Percentiles rank a stretch among this genome's conserved stretches.
phyloP scores from a whole-genome alignment of 2,797 vertebrate genomes.

The Orientallactaga sibirica region DNA sequence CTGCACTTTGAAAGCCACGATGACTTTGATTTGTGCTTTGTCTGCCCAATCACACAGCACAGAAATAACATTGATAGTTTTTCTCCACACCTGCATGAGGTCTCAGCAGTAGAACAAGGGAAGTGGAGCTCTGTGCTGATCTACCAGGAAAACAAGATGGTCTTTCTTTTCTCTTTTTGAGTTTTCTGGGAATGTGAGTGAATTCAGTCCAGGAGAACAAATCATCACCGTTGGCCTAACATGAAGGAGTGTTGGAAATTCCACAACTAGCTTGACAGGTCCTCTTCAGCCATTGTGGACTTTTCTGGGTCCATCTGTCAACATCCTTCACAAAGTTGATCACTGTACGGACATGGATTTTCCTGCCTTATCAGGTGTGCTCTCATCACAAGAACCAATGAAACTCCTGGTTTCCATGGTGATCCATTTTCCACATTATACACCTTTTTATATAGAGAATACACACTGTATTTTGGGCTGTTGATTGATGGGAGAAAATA shows the following conservation, averaged over 20 bases:
- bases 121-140: not conserved
- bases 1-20: not conserved
- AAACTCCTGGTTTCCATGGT: not conserved
- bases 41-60: not conserved
- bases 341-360: slow-evolving; percentile 65
- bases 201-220: not conserved
- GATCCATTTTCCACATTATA: not conserved
- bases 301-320: slow-evolving; percentile 68
- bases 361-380: slow-evolving; percentile 71
- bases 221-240: fast-evolving
- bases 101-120: not conserved
- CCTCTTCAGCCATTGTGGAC: slow-evolving; percentile 36
- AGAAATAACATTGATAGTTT: not conserved
- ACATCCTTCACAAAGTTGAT: not conserved
- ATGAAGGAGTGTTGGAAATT: not conserved
- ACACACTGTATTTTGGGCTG: not conserved
- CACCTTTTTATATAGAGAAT: not conserved
- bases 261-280: not conserved
- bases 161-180: not conserved
- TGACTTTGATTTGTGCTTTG: not conserved
- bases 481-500: not conserved
- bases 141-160: not conserved
- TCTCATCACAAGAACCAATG: slow-evolving; percentile 46
- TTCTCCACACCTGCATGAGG: not conserved
- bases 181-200: not conserved